phyloP scores from a whole-genome alignment of 2,797 vertebrate species.

The Clarias fuscus region DNA sequence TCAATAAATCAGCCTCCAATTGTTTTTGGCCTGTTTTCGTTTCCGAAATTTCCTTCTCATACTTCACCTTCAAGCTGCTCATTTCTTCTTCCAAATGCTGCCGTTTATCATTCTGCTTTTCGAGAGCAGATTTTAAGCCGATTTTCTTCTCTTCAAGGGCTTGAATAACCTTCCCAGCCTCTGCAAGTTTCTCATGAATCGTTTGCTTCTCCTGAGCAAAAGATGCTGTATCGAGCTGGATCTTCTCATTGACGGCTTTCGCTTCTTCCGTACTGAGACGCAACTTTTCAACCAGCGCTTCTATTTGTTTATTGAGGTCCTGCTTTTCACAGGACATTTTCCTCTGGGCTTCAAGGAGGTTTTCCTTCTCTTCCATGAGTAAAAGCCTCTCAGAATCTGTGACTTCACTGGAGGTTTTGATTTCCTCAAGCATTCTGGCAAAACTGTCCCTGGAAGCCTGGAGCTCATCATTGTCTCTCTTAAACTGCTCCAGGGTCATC shows the following conservation, averaged over 20 bases:
- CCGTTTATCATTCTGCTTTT: constrained; percentile 75
- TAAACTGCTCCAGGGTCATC: constrained; percentile 67
- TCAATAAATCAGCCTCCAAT: constrained; percentile 67
- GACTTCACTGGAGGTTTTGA: constrained; percentile 78
- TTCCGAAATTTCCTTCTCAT: constrained; percentile 68
- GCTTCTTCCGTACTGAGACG: constrained; percentile 64
- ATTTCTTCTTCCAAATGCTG: constrained; percentile 68
- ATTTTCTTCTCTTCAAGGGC: constrained; percentile 78
- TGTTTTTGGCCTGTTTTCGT: constrained; percentile 73
- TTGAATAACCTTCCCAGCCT: constrained; percentile 74
- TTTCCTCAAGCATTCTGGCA: constrained; percentile 79
- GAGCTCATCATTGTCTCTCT: constrained; percentile 74
- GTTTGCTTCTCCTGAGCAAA: constrained; percentile 77
- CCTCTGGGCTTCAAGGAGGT: constrained; percentile 72
- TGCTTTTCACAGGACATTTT: constrained; percentile 79
- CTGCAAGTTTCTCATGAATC: constrained; percentile 62
- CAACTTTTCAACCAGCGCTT: constrained; percentile 74
- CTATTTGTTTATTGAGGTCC: constrained; percentile 73
- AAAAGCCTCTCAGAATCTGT: constrained; percentile 79
- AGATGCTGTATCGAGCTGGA: constrained; percentile 63
- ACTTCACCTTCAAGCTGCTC: constrained; percentile 74
- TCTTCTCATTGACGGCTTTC: constrained; percentile 59
- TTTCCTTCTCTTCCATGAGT: constrained; percentile 85
- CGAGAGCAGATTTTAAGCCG: constrained; percentile 70
- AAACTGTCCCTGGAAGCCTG: constrained; percentile 77